Base-by-base conservation (phyloP, 2,888 invertebrate species). In the Germaria angustata region DNA sequence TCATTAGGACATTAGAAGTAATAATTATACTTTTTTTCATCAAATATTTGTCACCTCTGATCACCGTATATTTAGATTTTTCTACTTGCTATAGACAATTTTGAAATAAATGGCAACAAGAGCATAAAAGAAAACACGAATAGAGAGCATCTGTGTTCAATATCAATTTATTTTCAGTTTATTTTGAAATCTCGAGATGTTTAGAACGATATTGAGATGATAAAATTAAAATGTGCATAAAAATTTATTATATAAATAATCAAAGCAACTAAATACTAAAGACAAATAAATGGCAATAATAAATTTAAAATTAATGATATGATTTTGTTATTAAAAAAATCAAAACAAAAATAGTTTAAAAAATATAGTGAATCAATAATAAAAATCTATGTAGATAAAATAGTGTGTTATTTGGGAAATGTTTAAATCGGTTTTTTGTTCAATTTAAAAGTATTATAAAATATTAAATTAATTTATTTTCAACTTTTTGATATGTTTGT, bases 151-250 rank as follows among this genome's bases (percentile, higher is more conserved):
- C 59, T 34, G 79, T 79, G 69, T 75, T 72, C 53, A 53, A 72
- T 68, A 49, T 11, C 55, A 65, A 75, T 78, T 77, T 80, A 85
- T 76, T 86, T 86, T 89, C 88, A 90, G 90, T 90, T 89, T 87
- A 88, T 89, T 88, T 89, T 89, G 86, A 89, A 88, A 88, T 88
- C 89, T 89, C 89, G 88, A 87, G 85, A 86, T 88, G 88, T 85
- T 88, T 87, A 88, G 89, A 88, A 87, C 88, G 86, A 82, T 84
- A 80, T 75, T 76, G 57, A 80, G 77, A 79, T 71, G 44, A 66
- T 51, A n/a, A 79, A 65, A 82, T 41, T 49, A 15, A 57, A 69
- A 72, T 44, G 75, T 63, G 68, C 66, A 61, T 49, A 84, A 72
- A 81, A 85, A 69, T 71, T 79, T 72, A 73, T 78, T 77, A 78